Conservation (phyloP, 2,797 vertebrate genomes). For the Coendou prehensilis region DNA sequence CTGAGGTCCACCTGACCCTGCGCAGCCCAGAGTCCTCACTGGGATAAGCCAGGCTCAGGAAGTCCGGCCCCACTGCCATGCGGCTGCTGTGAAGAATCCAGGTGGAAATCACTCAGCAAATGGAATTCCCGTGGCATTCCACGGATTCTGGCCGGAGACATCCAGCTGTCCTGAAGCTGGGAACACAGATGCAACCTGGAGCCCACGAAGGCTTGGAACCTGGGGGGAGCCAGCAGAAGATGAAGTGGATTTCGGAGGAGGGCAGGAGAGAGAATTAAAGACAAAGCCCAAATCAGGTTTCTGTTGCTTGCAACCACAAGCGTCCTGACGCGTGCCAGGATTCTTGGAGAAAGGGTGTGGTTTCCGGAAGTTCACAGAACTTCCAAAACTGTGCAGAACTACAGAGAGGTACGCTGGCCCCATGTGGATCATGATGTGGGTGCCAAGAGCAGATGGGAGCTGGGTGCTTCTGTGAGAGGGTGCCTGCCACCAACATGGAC, state of each 20-base stretch:
- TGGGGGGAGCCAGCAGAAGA: neutral
- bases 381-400: neutral
- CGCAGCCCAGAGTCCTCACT: neutral
- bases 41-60: neutral
- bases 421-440: neutral
- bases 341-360: neutral
- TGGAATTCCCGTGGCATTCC: neutral
- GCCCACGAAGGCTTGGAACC: neutral
- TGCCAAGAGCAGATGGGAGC: neutral
- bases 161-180: neutral
- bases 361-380: neutral
- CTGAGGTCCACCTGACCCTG: neutral
- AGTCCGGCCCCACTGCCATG: neutral
- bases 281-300: neutral
- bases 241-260: neutral
- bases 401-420: neutral
- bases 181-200: neutral
- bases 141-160: neutral
- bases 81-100: neutral
- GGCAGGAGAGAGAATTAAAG: neutral
- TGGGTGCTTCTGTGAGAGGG: neutral
- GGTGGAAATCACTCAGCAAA: neutral
- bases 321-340: neutral
- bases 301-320: constrained; percentile 16
- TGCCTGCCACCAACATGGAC: neutral